phyloP scores from a whole-genome alignment of 2,888 invertebrate genomes.

The Polydrusus tereticollis region DNA sequence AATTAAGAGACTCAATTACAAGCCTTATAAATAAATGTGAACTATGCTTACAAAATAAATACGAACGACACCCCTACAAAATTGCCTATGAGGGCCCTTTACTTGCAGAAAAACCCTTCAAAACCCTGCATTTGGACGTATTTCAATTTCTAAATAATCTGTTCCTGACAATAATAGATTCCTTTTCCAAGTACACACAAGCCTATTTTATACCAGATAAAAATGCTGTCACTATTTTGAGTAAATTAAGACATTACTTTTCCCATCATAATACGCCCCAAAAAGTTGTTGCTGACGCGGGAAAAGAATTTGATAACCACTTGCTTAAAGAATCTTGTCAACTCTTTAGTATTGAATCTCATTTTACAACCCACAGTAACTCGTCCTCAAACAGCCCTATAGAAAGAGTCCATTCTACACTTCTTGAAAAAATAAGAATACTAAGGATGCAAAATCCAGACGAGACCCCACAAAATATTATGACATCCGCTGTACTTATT shows the following conservation, averaged over 20 bases:
- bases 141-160: constrained; percentile 14
- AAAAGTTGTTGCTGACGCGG: constrained; percentile 11
- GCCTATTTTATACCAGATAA: too few species aligned
- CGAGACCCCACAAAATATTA: too few species aligned
- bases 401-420: constrained; percentile 28
- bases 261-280: constrained; percentile 24
- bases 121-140: constrained; percentile 24
- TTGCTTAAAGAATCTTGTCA: constrained; percentile 27
- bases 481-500: constrained; percentile 15
- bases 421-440: constrained; percentile 32
- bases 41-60: constrained; percentile 2
- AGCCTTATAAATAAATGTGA: constrained; percentile 4
- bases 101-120: constrained; percentile 22
- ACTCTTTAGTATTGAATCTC: constrained; percentile 7
- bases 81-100: too few species aligned
- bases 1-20: too few species aligned
- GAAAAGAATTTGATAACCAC: constrained; percentile 17
- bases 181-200: too few species aligned
- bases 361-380: constrained; percentile 12
- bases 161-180: constrained; percentile 30
- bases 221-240: constrained; percentile 35
- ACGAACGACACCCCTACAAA: constrained; percentile 11
- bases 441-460: constrained; percentile 23
- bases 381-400: constrained; percentile 18
- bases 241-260: constrained; percentile 42